Evolutionary conservation across 2,797 vertebrate species (phyloP).

Genomic region (Botia kubotai): DNA sequence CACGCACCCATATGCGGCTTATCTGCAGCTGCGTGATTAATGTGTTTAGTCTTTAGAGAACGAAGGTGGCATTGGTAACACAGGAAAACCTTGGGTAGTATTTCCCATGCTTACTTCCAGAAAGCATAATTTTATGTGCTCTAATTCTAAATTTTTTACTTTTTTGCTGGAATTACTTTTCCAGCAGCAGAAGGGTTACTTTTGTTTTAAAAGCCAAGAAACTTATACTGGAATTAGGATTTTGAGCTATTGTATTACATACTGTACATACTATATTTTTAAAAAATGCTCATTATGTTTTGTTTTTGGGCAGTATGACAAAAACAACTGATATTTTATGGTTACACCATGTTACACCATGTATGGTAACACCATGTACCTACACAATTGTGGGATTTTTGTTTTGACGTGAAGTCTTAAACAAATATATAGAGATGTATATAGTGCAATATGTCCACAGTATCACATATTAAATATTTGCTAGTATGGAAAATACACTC

Average conservation of each 20-base stretch:
- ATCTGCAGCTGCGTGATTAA: slow-evolving; percentile 55
- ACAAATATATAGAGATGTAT: too few relatives aligned
- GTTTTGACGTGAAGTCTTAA: too few relatives aligned
- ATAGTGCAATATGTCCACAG: not conserved
- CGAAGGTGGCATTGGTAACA: slow-evolving; percentile 63
- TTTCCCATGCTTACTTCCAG: slow-evolving; percentile 46
- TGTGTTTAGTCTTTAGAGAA: slow-evolving; percentile 67
- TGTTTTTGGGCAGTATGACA: too few relatives aligned
- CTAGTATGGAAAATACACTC: slow-evolving; percentile 17
- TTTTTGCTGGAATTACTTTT: slow-evolving; percentile 56
- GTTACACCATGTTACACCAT: too few relatives aligned
- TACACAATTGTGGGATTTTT: too few relatives aligned
- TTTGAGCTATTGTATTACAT: slow-evolving; percentile 63
- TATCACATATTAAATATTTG: not conserved
- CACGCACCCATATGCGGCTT: slow-evolving; percentile 38
- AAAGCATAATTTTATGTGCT: slow-evolving; percentile 63
- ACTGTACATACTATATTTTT: too few relatives aligned
- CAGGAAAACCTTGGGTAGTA: slow-evolving; percentile 48
- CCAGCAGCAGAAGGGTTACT: slow-evolving; percentile 52
- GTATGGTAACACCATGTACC: too few relatives aligned
- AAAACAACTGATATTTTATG: too few relatives aligned
- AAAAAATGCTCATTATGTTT: too few relatives aligned
- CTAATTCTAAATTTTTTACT: slow-evolving; percentile 59
- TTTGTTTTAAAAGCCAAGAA: not conserved
- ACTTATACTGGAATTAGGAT: slow-evolving; percentile 4